Evolutionary conservation across 2,797 vertebrate genomes (phyloP).

Genomic region (Acipenser oxyrinchus): DNA sequence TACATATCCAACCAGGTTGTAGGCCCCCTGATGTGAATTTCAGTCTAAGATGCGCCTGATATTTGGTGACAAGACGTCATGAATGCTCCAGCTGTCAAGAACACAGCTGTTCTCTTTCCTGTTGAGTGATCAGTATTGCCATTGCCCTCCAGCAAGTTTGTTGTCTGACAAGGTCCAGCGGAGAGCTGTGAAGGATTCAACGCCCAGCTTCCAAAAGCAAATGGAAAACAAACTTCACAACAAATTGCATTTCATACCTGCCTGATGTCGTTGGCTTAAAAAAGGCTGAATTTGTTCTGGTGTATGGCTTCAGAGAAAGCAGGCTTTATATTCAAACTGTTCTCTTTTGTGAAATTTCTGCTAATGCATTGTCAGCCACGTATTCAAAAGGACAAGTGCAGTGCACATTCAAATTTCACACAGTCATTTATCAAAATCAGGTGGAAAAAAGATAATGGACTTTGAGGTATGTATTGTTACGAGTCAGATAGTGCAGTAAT

Average conservation of each 20-base stretch:
- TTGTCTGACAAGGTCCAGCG: constrained; percentile 66
- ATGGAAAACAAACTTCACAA: constrained; percentile 57
- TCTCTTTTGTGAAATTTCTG: constrained; percentile 30
- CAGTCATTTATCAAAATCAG: constrained; percentile 28
- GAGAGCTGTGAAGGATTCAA: constrained; percentile 48
- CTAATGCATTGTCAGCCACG: constrained; percentile 30
- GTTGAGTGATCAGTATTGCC: constrained; percentile 68
- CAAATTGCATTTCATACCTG: constrained; percentile 52
- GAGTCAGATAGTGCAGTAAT: constrained; percentile 6
- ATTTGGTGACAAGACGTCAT: constrained; percentile 69
- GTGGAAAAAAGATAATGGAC: constrained; percentile 20
- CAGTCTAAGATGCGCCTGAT: constrained; percentile 52
- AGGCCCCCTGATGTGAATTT: constrained; percentile 49
- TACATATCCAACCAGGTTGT: constrained; percentile 45
- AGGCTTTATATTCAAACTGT: constrained; percentile 26
- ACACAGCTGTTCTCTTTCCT: constrained; percentile 83
- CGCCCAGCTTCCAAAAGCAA: constrained; percentile 43
- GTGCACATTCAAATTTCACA: constrained; percentile 21
- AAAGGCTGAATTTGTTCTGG: constrained; percentile 48
- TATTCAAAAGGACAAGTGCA: constrained; percentile 18
- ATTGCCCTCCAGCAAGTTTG: constrained; percentile 61
- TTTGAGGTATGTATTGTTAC: constrained; percentile 13
- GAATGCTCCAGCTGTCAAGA: constrained; percentile 76
- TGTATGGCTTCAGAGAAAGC: constrained; percentile 39
- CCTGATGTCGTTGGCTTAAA: constrained; percentile 51